phyloP scores from a whole-genome alignment of 2,888 invertebrate genomes.

The Xanthia togata region DNA sequence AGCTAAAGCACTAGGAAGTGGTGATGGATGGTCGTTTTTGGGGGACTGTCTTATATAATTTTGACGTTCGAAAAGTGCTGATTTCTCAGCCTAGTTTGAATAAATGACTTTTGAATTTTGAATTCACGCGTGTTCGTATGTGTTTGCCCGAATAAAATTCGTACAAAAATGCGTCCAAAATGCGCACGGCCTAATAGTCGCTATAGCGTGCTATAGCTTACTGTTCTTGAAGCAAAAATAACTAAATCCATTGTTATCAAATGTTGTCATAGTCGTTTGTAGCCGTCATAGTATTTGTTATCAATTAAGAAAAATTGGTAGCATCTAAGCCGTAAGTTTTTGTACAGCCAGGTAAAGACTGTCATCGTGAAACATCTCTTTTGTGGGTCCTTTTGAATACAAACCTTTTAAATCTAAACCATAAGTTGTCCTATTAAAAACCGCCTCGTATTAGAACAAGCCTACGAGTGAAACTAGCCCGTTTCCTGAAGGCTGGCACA shows the following conservation, averaged over 20 bases:
- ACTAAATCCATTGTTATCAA: too few species aligned
- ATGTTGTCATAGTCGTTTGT: not conserved
- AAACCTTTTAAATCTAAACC: conserved; percentile 7
- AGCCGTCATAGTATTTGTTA: too few species aligned
- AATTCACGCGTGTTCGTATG: too few species aligned
- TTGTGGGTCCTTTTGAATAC: not conserved
- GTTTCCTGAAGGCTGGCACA: conserved; percentile 37
- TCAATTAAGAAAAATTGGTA: not conserved
- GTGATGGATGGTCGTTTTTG: too few species aligned
- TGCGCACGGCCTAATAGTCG: not conserved
- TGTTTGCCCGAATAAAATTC: too few species aligned
- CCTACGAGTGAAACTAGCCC: conserved; percentile 38
- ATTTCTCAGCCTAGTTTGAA: too few species aligned
- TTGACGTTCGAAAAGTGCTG: too few species aligned
- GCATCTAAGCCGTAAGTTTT: not conserved
- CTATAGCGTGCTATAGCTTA: not conserved
- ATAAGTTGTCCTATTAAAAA: conserved; percentile 50
- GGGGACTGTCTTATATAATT: too few species aligned
- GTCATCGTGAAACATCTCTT: not conserved
- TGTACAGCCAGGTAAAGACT: not conserved
- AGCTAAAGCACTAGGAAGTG: too few species aligned
- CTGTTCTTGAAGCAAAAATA: not conserved
- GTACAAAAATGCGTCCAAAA: too few species aligned
- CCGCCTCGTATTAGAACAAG: conserved; percentile 10
- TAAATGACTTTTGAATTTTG: too few species aligned